These are phyloP conservation scores for Microtus richardsoni DNA, from an alignment of 2,113 vertebrate species.

Conservation along the genomic window DNA sequence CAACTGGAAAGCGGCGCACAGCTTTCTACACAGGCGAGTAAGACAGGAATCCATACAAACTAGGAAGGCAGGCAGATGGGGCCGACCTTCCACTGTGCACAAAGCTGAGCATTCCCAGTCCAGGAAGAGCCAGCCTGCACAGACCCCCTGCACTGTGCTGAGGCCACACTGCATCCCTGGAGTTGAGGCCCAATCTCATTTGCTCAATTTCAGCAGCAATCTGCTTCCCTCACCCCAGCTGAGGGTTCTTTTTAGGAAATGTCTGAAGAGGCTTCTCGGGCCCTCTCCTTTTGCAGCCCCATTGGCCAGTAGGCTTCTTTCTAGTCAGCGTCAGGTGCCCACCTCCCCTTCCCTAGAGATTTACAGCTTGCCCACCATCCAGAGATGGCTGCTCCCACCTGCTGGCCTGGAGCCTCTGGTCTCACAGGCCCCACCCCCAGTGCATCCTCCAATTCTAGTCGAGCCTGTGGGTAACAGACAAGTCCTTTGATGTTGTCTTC, in stretches of 20 bases:
- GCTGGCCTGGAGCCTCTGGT: neutral
- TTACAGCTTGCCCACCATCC: neutral
- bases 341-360: neutral
- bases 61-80: neutral
- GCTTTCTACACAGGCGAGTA: neutral
- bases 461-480: neutral
- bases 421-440: neutral
- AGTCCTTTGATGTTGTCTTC: neutral
- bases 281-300: neutral
- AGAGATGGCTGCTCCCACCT: neutral
- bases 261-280: neutral
- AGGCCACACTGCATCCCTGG: rapidly evolving
- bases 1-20: neutral
- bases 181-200: rapidly evolving
- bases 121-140: neutral
- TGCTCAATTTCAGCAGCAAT: neutral
- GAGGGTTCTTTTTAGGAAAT: neutral
- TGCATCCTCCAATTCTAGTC: neutral
- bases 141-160: neutral
- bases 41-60: neutral
- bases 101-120: neutral
- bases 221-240: no score
- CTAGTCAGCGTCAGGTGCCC: neutral
- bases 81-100: neutral
- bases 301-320: neutral